Evolutionary conservation across 2,888 invertebrate species (phyloP), one percentile per base, ranked within the genome.

Genomic region (Hypena proboscidalis): DNA sequence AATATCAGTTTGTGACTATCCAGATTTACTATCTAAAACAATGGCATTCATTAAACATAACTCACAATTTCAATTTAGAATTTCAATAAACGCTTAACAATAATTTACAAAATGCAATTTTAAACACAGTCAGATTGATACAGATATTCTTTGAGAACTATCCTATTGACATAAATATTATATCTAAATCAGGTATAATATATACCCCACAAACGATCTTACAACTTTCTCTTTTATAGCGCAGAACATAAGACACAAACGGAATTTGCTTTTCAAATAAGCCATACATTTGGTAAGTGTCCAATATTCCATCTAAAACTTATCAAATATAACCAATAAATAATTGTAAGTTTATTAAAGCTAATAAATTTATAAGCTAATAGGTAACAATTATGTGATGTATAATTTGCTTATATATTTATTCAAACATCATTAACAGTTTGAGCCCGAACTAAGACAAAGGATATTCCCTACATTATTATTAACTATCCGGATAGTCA

Each of bases 401-500:
- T 50, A 40, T 33, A 40, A n/a, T 26, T 40, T 44, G 9, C n/a
- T 37, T 39, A 34, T 9, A 26, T 31, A 39, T 31, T 39, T 44
- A 34, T 27, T 36, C 15, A 14, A 10, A 17, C 7, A 35, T 29
- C 23, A 25, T 35, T 27, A 17, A 20, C 23, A 39, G 4, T 50
- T 64, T 59, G 49, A 55, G 49, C 60, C 40, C 41, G 36, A 35
- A 20, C 20, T 25, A 26, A 38, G 7, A 33, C 13, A 10, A 33
- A 9, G 43, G 27, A 23, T 19, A 11, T 26, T 14, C 20, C 31
- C 42, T 37, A 15, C 31, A 51, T 43, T 46, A 46, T n/a, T 22
- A 48, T 41, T 13, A 21, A 31, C 9, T 8, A 35, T 43, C 49
- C 45, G 62, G 61, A 61, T 61, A 63, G 59, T 58, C 47, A 39